phyloP scores from a whole-genome alignment of 2,797 vertebrate species.

The Leontopithecus rosalia region DNA sequence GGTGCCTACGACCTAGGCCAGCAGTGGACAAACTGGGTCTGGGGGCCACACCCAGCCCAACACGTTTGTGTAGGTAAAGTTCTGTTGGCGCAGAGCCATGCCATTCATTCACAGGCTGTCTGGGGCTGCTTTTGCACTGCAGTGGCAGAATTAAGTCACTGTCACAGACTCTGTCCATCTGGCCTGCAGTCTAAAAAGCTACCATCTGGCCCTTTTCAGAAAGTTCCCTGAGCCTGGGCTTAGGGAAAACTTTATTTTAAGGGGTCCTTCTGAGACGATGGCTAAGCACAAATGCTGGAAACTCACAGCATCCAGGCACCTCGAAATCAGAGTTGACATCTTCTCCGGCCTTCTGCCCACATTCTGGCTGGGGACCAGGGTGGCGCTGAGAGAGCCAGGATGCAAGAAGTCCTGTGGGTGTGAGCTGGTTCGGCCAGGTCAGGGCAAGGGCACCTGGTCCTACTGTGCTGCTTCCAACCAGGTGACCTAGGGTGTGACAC shows the following conservation, averaged over 20 bases:
- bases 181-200: background rate
- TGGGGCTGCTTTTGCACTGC: background rate
- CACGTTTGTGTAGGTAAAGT: background rate
- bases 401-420: too few relatives aligned
- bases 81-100: background rate
- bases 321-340: background rate
- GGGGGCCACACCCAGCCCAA: background rate
- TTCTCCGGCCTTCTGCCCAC: background rate
- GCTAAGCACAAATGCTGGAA: background rate
- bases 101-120: rapidly evolving
- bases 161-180: background rate
- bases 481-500: background rate
- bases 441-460: background rate
- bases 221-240: background rate
- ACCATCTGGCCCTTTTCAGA: background rate
- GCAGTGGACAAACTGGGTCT: rapidly evolving
- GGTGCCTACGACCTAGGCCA: rapidly evolving
- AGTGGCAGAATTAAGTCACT: background rate
- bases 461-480: background rate
- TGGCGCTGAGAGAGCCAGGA: background rate
- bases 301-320: background rate
- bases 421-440: background rate
- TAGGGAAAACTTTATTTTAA: rapidly evolving
- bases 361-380: background rate
- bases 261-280: rapidly evolving